These are phyloP conservation scores for Borostomias antarcticus DNA, from an alignment of 2,797 vertebrate genomes.

Conservation along the genomic window DNA sequence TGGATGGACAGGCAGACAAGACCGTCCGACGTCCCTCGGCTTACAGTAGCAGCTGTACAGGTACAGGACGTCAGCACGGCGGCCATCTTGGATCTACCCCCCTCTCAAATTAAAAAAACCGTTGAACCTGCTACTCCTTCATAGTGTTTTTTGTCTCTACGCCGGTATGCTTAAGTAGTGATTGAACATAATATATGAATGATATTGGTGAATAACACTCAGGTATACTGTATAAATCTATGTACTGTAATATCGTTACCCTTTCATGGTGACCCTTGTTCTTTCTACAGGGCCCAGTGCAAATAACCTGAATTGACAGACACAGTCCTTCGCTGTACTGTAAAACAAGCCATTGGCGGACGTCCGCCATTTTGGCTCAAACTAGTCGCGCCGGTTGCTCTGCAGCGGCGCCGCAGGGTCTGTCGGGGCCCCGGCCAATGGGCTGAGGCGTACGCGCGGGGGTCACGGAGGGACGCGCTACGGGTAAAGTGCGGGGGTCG, in stretches of 20 bases:
- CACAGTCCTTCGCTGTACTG: conserved; percentile 60
- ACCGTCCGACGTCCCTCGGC: conserved; percentile 19
- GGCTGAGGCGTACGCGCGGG: conserved; percentile 30
- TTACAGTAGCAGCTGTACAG: conserved; percentile 33
- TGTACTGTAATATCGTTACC: conserved; percentile 34
- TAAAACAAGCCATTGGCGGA: conserved; percentile 42
- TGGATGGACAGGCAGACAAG: background rate
- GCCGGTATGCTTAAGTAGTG: conserved; percentile 29
- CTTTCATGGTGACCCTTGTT: conserved; percentile 26
- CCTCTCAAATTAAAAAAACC: too few species aligned
- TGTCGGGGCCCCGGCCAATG: conserved; percentile 49
- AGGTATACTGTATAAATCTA: conserved; percentile 15
- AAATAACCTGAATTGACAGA: conserved; percentile 66
- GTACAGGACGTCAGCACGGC: conserved; percentile 9
- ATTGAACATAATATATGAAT: conserved; percentile 25
- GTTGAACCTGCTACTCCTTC: conserved; percentile 1
- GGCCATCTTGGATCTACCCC: conserved; percentile 11
- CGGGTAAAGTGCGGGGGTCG: conserved; percentile 81
- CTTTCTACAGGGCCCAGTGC: conserved; percentile 49
- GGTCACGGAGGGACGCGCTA: conserved; percentile 55
- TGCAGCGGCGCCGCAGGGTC: conserved; percentile 34
- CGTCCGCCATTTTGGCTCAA: conserved; percentile 35
- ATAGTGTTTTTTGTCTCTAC: conserved; percentile 23
- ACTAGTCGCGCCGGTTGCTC: conserved; percentile 16
- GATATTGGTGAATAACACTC: conserved; percentile 23